Conservation (phyloP, 2,888 invertebrate species). For the Euzetes globulus region DNA sequence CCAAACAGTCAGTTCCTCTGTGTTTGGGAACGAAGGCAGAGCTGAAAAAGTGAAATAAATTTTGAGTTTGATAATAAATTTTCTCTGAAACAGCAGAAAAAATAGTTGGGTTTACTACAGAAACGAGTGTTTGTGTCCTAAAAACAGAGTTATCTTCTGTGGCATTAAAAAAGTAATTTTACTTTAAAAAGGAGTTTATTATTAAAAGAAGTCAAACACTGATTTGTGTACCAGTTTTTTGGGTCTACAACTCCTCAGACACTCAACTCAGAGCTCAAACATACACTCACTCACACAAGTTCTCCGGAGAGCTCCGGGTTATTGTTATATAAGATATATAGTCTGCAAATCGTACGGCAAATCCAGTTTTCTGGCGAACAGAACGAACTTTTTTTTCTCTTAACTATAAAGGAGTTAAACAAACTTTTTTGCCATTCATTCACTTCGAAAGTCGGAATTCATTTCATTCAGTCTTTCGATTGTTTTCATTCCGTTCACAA, state of each 20-base stretch:
- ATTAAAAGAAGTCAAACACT: not conserved
- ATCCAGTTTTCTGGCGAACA: not conserved
- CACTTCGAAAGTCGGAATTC: not conserved
- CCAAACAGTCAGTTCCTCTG: not conserved
- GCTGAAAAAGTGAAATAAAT: not conserved
- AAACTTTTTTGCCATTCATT: not conserved
- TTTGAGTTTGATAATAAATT: not conserved
- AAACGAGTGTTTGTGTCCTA: not conserved
- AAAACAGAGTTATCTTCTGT: not conserved
- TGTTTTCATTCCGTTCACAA: not conserved
- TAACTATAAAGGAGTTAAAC: not conserved
- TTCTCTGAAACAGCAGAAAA: not conserved
- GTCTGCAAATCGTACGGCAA: not conserved
- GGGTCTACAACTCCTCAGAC: not conserved
- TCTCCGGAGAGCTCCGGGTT: not conserved
- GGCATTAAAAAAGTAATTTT: not conserved
- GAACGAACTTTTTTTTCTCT: not conserved
- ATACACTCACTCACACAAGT: too few species aligned
- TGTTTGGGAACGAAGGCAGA: not conserved
- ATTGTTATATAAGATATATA: not conserved
- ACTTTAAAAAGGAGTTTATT: not conserved
- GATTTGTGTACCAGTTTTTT: not conserved
- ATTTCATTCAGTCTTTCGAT: not conserved
- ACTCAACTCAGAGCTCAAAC: not conserved
- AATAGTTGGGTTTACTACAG: too few species aligned